Base-by-base conservation (phyloP, 2,888 invertebrate genomes). In the Cantharis flavilabris region DNA sequence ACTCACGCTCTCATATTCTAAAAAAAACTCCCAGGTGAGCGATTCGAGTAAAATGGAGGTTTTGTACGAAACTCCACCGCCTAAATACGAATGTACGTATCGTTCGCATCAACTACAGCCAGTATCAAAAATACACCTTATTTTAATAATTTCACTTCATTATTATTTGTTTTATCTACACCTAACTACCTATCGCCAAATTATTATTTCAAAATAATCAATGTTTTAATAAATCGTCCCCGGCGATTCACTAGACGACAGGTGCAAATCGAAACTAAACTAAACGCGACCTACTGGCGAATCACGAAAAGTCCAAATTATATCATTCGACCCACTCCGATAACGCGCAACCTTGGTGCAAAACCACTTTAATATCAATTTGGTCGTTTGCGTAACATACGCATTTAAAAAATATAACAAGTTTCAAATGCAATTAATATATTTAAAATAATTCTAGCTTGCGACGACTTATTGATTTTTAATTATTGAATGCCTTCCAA, bases 151-250 rank as follows among this genome's bases (percentile, higher is more conserved):
- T 71, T 73, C 72, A 74, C 73, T 72, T 74, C 76, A 78, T 78
- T 49, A 49, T 49, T 49, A 49, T 49, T 49, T n/a, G 67, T 74
- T 79, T 11, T 13, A 49, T 26, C 70, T 62, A 16, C 26, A 69
- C 63, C 74, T 62, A 70, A 65, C 65, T 20, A 69, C 73, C 65
- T 33, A 71, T 75, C 70, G 23, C 64, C 72, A 70, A 71, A 49
- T 75, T 73, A 76, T 78, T 78, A 73, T 67, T 69, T 62, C 63
- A 71, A 73, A 84, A 84, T 85, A 86, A 87, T 87, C 87, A 86
- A 87, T 87, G 87, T 87, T 87, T 49, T 87, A 86, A 87, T 87
- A 85, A 49, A 86, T 86, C 85, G 85, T 84, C 82, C 49, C 83
- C 80, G 80, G 81, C 82, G 80, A 81, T 82, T 83, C 80, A 73